Base-by-base conservation (phyloP, 2,888 invertebrate genomes). In the Anarsia innoxiella region DNA sequence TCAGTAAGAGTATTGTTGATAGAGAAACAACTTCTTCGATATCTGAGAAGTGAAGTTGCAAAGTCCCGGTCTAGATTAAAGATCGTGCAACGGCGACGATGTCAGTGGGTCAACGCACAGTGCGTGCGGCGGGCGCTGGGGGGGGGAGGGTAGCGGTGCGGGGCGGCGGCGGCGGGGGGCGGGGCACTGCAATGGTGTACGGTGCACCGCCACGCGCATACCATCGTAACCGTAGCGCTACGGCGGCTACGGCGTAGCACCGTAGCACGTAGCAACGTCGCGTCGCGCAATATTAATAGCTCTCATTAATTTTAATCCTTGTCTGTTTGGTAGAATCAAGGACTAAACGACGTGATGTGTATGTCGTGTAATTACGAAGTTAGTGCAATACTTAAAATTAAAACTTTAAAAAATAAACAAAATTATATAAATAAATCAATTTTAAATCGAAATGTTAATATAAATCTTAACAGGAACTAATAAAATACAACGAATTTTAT, bases 81-180 rank as follows among this genome's bases (percentile, higher is more conserved):
- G 78, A 80, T 80, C 86, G 84, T 77, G 70, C 75, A 76, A 75
- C 19, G 27, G 66, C 66, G 59, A 55, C 64, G 68, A 66, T 79
- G 79, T 80, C 79, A 83, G 78, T 83, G 76, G 83, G 82, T 83
- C 83, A 76, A 75, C 76, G 80, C 79, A 80, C 78, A 74, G 79
- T 78, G 83, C 83, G 83, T 77, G 71, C 59, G 59, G 62, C 61
- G 48, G 57, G 49, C 56, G 49, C 59, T 57, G 53, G 61, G 58
- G 54, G 61, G 57, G 55, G 48, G 54, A 49, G 41, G 46, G 37
- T n/a, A n/a, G 47, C 39, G 46, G 27, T 36, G 36, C 19, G 8
- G 19, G 45, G 46, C 44, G 42, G 44, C n/a, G 36, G 39, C 43
- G 44, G 48, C 46, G 51, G 48, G 51, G 52, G 39, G 39, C 12